Evolutionary conservation across 2,797 vertebrate species (phyloP).

Genomic region (Otolemur crassicaudatus): DNA sequence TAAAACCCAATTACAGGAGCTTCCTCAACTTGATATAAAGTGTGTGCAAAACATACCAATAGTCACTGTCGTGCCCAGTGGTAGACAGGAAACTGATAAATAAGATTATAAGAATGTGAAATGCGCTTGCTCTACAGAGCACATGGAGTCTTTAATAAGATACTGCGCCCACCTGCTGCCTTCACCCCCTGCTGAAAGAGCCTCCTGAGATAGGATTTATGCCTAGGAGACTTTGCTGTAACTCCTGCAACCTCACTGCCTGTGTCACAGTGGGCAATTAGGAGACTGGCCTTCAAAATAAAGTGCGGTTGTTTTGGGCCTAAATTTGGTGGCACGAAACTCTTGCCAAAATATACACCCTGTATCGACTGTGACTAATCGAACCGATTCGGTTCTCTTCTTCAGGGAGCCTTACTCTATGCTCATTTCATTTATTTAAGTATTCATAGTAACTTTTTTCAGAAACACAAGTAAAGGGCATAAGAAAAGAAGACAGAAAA

Average conservation of each 20-base stretch:
- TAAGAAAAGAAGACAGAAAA: neutral
- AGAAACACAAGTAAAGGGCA: neutral
- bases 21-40: too few relatives aligned
- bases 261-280: neutral
- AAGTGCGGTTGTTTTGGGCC: neutral
- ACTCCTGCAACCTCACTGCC: neutral
- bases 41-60: too few relatives aligned
- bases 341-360: neutral
- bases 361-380: neutral
- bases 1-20: too few relatives aligned
- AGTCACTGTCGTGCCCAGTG: too few relatives aligned
- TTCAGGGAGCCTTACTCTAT: neutral
- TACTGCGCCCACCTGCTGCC: too few relatives aligned
- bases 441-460: too few relatives aligned
- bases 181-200: neutral
- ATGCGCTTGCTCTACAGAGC: neutral
- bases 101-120: neutral
- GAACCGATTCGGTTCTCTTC: neutral
- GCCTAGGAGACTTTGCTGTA: neutral
- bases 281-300: neutral
- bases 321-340: neutral
- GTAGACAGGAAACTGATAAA: neutral
- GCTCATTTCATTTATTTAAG: too few relatives aligned
- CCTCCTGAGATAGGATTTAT: neutral
- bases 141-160: fast-evolving